Base-by-base conservation (phyloP, 2,888 invertebrate genomes). In the Epinotia brunnichana region DNA sequence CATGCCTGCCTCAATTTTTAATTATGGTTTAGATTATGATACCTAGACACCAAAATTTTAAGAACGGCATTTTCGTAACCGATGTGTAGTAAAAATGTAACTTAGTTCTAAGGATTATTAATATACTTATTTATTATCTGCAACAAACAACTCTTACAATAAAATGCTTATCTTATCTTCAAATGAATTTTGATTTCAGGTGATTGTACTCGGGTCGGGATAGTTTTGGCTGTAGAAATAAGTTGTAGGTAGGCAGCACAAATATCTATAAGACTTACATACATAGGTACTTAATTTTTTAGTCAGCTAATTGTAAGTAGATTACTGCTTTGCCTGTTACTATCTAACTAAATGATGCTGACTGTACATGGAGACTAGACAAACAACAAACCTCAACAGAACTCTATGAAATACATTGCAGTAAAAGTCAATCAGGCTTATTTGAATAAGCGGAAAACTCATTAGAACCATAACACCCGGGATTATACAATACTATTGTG, bases 401-500 rank as follows among this genome's bases (percentile, higher is more conserved):
- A 44, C 44, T 44, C 4, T 44, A 15, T 15, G 1, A 13, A 15
- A 44, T 2, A 44, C 15, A n/a, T n/a, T n/a, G n/a, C n/a, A 44
- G 44, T 41, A 21, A 66, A 66, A 66, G 21, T 54, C 35, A 41
- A 54, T 54, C 10, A 15, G 35, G 35, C 35, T 29, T 35, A 35
- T 9, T 35, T 35, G 9, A 35, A 35, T 35, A 9, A 35, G 35
- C 35, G 35, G 15, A 66, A 66, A 54, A 17, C 35, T 15, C 15
- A 39, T 54, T 39, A 54, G 54, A 66, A 54, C 19, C 41, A 54
- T 57, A 54, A 64, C 19, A 21, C 35, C 15, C 21, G 39, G 54
- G 53, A 71, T 67, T 61, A 67, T 67, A 56, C 62, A 68, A 62
- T 56, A 67, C 56, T 41, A 60, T 57, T 56, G 60, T 62, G 21